Percentiles rank a stretch among this genome's conserved stretches.
phyloP scores from a whole-genome alignment of 2,113 vertebrate genomes.

The Pithys albifrons region DNA sequence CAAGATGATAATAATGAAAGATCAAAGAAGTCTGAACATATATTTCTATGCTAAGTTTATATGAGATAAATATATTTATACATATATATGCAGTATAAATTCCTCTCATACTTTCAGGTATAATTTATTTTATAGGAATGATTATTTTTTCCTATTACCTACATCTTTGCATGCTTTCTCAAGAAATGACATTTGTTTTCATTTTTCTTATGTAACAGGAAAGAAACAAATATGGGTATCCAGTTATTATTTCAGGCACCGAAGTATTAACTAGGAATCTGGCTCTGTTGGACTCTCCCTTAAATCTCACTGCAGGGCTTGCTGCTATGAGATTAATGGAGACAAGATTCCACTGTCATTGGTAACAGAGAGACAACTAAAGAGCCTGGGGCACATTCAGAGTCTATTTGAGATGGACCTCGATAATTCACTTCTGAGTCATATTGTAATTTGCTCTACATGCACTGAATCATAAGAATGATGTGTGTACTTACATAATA shows the following conservation, averaged over 20 bases:
- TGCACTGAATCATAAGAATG: neutral
- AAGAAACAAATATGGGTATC: neutral
- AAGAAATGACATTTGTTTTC: neutral
- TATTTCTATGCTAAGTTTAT: neutral
- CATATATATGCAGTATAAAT: neutral
- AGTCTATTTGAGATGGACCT: neutral
- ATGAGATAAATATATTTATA: neutral
- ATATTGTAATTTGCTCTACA: neutral
- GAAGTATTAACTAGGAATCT: neutral
- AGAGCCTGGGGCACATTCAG: neutral
- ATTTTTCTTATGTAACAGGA: neutral
- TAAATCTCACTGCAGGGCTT: neutral
- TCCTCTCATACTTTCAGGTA: neutral
- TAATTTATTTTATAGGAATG: neutral
- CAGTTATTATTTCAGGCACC: neutral
- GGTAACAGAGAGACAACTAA: neutral
- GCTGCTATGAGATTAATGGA: slow-evolving; percentile 4
- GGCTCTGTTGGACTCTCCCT: neutral
- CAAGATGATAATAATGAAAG: neutral
- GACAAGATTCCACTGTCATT: neutral
- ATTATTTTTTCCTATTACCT: neutral
- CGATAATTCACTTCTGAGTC: neutral
- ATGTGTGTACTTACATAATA: neutral
- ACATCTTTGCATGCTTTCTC: neutral
- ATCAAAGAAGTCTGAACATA: neutral